Evolutionary conservation across 2,113 vertebrate species (phyloP).

Genomic region (Malurus melanocephalus): DNA sequence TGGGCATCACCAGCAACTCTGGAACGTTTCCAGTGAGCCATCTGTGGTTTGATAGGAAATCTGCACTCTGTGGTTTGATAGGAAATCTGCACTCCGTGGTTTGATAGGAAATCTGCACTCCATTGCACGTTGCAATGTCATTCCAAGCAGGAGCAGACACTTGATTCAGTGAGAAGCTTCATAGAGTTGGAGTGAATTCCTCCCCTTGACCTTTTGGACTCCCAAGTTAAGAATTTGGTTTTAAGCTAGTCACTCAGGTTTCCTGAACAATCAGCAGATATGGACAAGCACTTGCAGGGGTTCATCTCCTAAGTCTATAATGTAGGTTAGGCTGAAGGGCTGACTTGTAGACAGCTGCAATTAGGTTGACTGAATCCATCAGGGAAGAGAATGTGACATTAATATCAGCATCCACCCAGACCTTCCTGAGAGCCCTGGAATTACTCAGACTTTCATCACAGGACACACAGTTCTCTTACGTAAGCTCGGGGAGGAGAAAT

Average conservation of each 20-base stretch:
- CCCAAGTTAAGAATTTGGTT: neutral
- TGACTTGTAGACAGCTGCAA: conserved; percentile 26
- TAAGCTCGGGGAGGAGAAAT: neutral
- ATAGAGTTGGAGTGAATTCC: neutral
- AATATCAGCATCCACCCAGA: neutral
- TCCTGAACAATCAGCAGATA: neutral
- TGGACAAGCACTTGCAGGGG: neutral
- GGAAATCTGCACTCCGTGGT: conserved; percentile 7
- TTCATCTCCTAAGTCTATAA: neutral
- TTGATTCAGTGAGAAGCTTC: neutral
- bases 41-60: conserved; percentile 45
- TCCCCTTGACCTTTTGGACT: conserved; percentile 9
- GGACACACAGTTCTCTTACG: neutral
- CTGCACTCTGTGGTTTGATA: neutral
- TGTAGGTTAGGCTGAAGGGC: neutral
- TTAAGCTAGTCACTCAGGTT: neutral
- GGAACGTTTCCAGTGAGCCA: conserved; percentile 6
- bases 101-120: conserved; percentile 1
- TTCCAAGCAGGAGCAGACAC: neutral
- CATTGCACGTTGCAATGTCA: conserved; percentile 16
- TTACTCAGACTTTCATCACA: neutral
- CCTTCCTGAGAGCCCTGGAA: neutral
- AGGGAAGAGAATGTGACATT: conserved; percentile 18
- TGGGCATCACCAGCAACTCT: neutral
- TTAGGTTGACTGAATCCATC: neutral